Evolutionary conservation across 37 sponge, comb jelly and placozoan genomes (phyloP).

Genomic region (Aphrocallistes beatrix): DNA sequence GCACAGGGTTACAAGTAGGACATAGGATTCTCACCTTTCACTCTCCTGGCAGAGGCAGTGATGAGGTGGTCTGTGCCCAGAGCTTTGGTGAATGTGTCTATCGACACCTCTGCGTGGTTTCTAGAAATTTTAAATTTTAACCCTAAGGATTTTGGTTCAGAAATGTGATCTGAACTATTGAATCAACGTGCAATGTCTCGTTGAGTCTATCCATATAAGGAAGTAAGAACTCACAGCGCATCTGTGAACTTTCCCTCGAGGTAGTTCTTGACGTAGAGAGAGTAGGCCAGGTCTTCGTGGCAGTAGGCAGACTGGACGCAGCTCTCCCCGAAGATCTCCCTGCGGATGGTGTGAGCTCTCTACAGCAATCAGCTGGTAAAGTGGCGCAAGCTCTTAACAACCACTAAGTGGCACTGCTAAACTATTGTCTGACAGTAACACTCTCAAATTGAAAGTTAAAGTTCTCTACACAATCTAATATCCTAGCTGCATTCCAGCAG

Average conservation of each 20-base stretch:
- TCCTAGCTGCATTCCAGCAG: too few relatives aligned
- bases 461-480: too few relatives aligned
- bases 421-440: too few relatives aligned
- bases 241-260: slow-evolving; percentile 19
- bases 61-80: background rate
- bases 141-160: background rate
- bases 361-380: background rate
- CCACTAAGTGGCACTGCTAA: too few relatives aligned
- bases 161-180: too few relatives aligned
- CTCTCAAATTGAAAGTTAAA: too few relatives aligned
- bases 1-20: background rate
- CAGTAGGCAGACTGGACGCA: slow-evolving; percentile 23
- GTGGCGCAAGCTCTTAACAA: too few relatives aligned
- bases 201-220: background rate
- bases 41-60: background rate
- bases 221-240: background rate
- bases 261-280: slow-evolving; percentile 31
- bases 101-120: background rate
- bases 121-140: background rate
- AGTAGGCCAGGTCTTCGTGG: slow-evolving; percentile 37
- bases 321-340: slow-evolving; percentile 19
- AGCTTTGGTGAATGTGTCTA: background rate
- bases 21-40: background rate
- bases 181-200: too few relatives aligned
- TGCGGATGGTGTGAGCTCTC: background rate